Evolutionary conservation across 92 coral and sea anemone species (phyloP), one percentile per base, ranked within the genome.

Genomic region (Porites divaricata): DNA sequence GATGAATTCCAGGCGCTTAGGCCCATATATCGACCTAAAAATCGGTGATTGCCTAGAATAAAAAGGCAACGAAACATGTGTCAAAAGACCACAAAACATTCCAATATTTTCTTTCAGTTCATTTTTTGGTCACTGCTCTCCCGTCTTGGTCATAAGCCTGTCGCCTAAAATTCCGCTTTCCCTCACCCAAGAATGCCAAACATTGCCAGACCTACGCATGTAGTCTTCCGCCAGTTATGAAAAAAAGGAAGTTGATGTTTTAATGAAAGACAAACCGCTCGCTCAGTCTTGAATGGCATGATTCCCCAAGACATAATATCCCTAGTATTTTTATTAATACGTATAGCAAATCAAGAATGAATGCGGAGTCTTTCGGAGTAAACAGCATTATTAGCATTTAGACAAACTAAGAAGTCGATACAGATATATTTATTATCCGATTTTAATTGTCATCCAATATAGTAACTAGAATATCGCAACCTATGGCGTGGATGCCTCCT

Each of bases 51-150:
- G 14, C 12, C 4, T 11, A 15, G 10, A 54, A 15, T 16, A 14
- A 9, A 22, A 52, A 11, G 21, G 77, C 63, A 51, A 19, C 19
- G 35, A 51, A 51, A 73, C 49, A 73, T 35, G 25, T 26, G n/a
- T 73, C n/a, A 61, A 8, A 61, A 73, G 17, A 22, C 22, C 26
- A 51, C 24, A 51, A 22, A 9, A 1, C 6, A 24, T 21, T 19
- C 45, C 77, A 23, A 73, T 73, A 73, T 73, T 26, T 66, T 66
- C 70, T 66, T 66, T 19, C 25, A 4, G 70, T 8, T 17, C 16
- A 15, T 8, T 66, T 8, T 66, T 66, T 9, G 16, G 28, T 9
- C 16, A 23, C 12, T 24, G 70, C 35, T 66, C 14, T 66, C 20
- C 70, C 16, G 12, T 13, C 45, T 35, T 35, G 45, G 45, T 35